These are phyloP conservation scores for Lasioglossum pauxillum DNA, from an alignment of 2,888 invertebrate species.

Conservation along the genomic window DNA sequence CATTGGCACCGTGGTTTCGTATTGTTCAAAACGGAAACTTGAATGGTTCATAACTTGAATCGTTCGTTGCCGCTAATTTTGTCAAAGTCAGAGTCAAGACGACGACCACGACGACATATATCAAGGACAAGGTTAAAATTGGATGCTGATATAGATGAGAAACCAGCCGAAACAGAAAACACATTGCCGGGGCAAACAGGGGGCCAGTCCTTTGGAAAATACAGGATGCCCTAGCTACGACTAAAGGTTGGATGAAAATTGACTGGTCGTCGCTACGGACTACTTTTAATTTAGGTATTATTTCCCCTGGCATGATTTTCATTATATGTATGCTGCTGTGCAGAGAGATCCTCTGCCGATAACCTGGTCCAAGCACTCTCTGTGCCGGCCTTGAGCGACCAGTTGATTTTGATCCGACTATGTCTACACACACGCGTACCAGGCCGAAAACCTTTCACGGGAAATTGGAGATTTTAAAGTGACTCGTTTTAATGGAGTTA, in stretches of 20 bases:
- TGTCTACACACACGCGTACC: slow-evolving; percentile 2
- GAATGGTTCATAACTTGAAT: too few relatives aligned
- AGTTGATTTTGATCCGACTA: slow-evolving; percentile 19
- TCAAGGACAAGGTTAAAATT: background rate
- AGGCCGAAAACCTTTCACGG: slow-evolving; percentile 27
- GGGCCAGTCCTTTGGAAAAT: background rate
- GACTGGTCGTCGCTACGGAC: background rate
- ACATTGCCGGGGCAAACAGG: background rate
- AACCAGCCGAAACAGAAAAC: background rate
- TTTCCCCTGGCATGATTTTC: background rate
- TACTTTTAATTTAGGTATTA: background rate
- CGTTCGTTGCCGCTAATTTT: too few relatives aligned
- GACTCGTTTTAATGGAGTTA: slow-evolving; percentile 41
- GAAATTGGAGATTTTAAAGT: slow-evolving; percentile 11
- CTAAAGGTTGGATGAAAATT: slow-evolving; percentile 10
- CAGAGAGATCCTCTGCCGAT: background rate
- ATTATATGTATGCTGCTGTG: background rate
- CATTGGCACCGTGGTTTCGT: too few relatives aligned
- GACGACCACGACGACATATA: background rate
- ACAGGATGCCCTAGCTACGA: background rate
- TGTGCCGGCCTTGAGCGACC: background rate
- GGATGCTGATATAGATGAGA: background rate
- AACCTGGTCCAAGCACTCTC: background rate
- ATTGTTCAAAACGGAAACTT: too few relatives aligned
- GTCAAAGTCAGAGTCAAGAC: too few relatives aligned